phyloP scores from a whole-genome alignment of 1,140 invertebrate species.

The Linepithema humile region DNA sequence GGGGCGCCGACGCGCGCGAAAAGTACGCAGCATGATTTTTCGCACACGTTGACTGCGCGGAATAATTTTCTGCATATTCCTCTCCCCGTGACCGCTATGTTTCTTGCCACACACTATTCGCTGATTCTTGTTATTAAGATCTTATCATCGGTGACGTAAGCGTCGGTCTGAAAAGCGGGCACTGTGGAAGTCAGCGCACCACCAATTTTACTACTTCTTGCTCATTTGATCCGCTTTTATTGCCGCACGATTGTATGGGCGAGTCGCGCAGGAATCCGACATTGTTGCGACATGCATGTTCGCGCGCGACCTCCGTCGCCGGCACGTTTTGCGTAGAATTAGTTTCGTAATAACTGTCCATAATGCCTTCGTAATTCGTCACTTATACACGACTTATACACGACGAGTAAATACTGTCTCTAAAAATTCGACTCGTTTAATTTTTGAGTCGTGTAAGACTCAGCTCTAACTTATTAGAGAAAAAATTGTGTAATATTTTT shows the following conservation, averaged over 20 bases:
- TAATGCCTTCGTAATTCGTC: constrained; percentile 37
- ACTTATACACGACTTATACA: background rate
- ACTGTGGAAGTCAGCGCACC: constrained; percentile 31
- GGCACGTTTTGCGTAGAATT: constrained; percentile 48
- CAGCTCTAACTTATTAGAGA: background rate
- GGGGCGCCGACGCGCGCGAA: background rate
- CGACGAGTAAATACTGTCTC: background rate
- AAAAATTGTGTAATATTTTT: background rate
- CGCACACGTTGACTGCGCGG: too few relatives aligned
- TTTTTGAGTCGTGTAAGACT: background rate
- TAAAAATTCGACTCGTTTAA: constrained; percentile 27
- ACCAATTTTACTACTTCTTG: constrained; percentile 56
- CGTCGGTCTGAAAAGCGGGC: constrained; percentile 29
- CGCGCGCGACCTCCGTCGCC: constrained; percentile 25
- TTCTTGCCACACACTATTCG: constrained; percentile 34
- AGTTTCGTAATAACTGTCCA: constrained; percentile 15
- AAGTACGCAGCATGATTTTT: constrained; percentile 4
- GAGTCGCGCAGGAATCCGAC: constrained; percentile 48
- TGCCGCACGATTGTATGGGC: constrained; percentile 6
- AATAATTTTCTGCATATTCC: constrained; percentile 53
- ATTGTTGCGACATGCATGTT: constrained; percentile 20
- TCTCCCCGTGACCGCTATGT: background rate
- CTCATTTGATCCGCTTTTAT: constrained; percentile 36
- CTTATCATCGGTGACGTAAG: constrained; percentile 65
- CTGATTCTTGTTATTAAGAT: constrained; percentile 61